These are phyloP conservation scores for Riptortus pedestris DNA, from an alignment of 1,140 invertebrate genomes.

Conservation along the genomic window DNA sequence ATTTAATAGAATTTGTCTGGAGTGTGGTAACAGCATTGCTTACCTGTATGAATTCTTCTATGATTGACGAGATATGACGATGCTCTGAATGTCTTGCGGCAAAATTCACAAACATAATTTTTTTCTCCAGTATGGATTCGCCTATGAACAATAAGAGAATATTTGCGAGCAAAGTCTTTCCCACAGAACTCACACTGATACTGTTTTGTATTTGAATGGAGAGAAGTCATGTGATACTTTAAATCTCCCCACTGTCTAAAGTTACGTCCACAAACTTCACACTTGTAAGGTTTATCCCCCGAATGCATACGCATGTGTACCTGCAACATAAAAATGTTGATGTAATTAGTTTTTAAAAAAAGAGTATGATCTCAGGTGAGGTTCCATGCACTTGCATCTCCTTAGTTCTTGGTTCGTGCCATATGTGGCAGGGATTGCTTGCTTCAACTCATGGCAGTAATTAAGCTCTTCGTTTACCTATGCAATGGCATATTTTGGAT, in stretches of 20 bases:
- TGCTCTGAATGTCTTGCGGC: constrained; percentile 70
- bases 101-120: constrained; percentile 80
- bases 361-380: too few species aligned
- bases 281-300: constrained; percentile 69
- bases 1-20: too few species aligned
- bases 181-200: constrained; percentile 86
- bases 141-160: constrained; percentile 82
- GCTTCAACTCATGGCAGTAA: too few species aligned
- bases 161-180: constrained; percentile 84
- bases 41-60: constrained; percentile 80
- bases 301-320: constrained; percentile 62
- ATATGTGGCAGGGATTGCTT: too few species aligned
- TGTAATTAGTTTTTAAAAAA: too few species aligned
- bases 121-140: constrained; percentile 82
- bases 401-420: too few species aligned
- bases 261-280: constrained; percentile 60
- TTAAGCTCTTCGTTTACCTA: too few species aligned
- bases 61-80: constrained; percentile 78
- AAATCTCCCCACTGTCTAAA: constrained; percentile 82
- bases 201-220: constrained; percentile 69
- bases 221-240: constrained; percentile 76
- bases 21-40: too few species aligned
- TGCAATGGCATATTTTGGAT: too few species aligned
- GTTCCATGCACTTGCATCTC: too few species aligned
- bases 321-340: constrained; percentile 36